These are phyloP conservation scores for Orthosia incerta DNA, from an alignment of 2,888 invertebrate genomes.

Conservation along the genomic window DNA sequence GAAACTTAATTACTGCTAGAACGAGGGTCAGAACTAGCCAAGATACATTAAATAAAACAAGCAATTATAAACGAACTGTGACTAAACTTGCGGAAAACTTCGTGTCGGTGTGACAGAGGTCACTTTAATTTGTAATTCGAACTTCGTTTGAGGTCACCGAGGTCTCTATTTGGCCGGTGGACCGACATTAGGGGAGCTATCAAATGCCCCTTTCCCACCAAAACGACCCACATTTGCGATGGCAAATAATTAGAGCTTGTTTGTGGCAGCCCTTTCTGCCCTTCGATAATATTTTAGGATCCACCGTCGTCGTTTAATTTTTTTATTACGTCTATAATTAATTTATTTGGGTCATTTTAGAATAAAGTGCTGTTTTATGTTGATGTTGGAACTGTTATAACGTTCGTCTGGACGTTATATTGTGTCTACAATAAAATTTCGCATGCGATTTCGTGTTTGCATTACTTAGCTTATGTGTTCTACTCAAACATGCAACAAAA, in stretches of 20 bases:
- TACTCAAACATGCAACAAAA: background rate
- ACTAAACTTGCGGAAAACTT: constrained; percentile 51
- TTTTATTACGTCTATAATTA: constrained; percentile 40
- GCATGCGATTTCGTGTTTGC: background rate
- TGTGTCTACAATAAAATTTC: background rate
- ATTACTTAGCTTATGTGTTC: background rate
- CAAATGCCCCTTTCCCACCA: constrained; percentile 73
- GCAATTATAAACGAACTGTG: constrained; percentile 48
- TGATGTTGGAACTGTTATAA: constrained; percentile 6
- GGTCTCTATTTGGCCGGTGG: constrained; percentile 78
- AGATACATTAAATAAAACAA: constrained; percentile 56
- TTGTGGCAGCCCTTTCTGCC: constrained; percentile 61
- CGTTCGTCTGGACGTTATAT: background rate
- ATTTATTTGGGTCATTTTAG: constrained; percentile 38
- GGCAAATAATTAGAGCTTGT: constrained; percentile 78
- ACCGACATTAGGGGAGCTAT: constrained; percentile 74
- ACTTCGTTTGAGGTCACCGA: constrained; percentile 82
- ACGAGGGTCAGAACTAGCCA: constrained; percentile 36
- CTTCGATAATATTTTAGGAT: constrained; percentile 56
- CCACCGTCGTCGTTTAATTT: constrained; percentile 41
- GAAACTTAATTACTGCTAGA: constrained; percentile 43
- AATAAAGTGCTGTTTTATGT: constrained; percentile 13
- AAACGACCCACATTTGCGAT: constrained; percentile 73
- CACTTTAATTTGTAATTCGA: constrained; percentile 82
- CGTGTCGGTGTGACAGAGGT: constrained; percentile 71